Percentiles rank a stretch among this genome's conserved stretches.
Evolutionary conservation across 2,797 vertebrate genomes (phyloP).

Genomic region (Melanotaenia pygmaea): DNA sequence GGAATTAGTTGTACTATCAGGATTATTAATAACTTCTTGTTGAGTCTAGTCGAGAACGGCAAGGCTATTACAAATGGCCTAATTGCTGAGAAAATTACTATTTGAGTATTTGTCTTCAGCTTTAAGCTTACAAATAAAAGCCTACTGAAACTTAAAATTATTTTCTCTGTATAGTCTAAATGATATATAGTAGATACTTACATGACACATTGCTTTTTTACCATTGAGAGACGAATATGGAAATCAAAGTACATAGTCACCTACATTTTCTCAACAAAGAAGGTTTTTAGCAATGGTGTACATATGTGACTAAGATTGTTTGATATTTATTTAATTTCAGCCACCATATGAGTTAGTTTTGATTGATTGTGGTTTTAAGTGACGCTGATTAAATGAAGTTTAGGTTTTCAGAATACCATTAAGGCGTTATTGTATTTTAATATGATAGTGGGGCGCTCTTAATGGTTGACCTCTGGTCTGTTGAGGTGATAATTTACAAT

Average conservation of each 20-base stretch:
- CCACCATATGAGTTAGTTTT: slow-evolving; percentile 2
- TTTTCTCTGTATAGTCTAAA: background rate
- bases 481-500: slow-evolving; percentile 63
- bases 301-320: background rate
- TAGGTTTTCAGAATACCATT: slow-evolving; percentile 49
- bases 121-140: background rate
- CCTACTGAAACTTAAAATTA: background rate
- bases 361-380: slow-evolving; percentile 8
- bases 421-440: slow-evolving; percentile 70
- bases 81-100: slow-evolving; percentile 35
- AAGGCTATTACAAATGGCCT: slow-evolving; percentile 38
- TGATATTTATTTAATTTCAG: background rate
- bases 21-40: slow-evolving; percentile 47
- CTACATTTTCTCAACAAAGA: background rate
- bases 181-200: background rate
- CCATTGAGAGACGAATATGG: too few relatives aligned
- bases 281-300: background rate
- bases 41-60: slow-evolving; percentile 35
- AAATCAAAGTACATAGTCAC: background rate
- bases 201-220: too few relatives aligned
- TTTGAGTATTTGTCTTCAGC: slow-evolving; percentile 14
- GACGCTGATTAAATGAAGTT: slow-evolving; percentile 29
- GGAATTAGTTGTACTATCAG: slow-evolving; percentile 47
- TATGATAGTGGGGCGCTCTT: slow-evolving; percentile 52
- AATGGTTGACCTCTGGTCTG: slow-evolving; percentile 72